Evolutionary conservation across 2,113 vertebrate genomes (phyloP), one percentile per base, ranked within the genome.

Genomic region (Halcyon senegalensis): DNA sequence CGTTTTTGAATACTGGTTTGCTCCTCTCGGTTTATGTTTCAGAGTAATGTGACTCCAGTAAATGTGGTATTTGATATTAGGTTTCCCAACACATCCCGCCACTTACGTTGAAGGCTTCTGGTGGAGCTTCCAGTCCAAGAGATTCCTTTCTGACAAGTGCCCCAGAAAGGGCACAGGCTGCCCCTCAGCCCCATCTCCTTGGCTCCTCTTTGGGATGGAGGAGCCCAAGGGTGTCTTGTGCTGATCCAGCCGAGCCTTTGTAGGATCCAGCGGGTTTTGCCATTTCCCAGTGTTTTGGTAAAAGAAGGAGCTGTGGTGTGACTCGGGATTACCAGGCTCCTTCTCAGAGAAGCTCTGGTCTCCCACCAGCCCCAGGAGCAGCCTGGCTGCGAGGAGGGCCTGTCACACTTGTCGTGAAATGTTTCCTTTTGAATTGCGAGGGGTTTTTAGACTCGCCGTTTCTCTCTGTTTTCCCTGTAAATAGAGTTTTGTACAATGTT

Each of bases 401-500:
- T 76, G 66, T 41, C 87, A 30, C 50, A 14, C 70, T 87, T 33
- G 37, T 16, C 88, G 72, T 10, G 3, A 85, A 85, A 9, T 0
- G 5, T 76, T 95, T 81, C 72, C 44, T 60, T 88, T 30, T 19
- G 60, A 72, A 28, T 81, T 37, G 75, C 31, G 9, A 46, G 83
- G 64, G 66, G 10, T 2, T n/a, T 59, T 96, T 55, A 79, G 94
- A 84, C 66, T 80, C 16, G 0, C 94, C 44, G 4, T 96, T 98
- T 97, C 96, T 97, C 96, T 88, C 82, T 96, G 85, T 90, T 97
- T 98, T 96, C 96, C 80, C 91, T 98, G 98, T 98, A 98, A 98
- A 98, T 98, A 98, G 19, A 97, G 96, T 98, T 98, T 98, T 98
- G 97, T 98, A 98, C 93, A 96, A 97, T 97, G 97, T 97, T 97